Base-by-base conservation (phyloP, 2,888 invertebrate genomes). In the Hyposoter didymator region DNA sequence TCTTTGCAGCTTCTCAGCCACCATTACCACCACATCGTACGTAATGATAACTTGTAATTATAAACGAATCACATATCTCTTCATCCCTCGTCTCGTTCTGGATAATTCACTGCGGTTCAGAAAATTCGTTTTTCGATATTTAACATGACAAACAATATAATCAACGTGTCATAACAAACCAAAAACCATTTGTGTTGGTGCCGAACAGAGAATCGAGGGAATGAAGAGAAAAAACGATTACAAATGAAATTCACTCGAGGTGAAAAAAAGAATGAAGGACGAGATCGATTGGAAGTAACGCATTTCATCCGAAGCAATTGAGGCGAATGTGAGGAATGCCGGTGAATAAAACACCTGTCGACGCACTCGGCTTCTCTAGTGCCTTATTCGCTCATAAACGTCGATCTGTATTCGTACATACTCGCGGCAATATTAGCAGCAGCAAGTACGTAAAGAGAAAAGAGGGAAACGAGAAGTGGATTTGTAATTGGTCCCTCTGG, bases 41-140 rank as follows among this genome's bases (percentile, higher is more conserved):
- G 88, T 90, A 91, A 90, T 90, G 92, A 92, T 91, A 92, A 90
- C 90, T 92, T 91, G 90, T 92, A 90, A 92, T 92, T 92, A 92
- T 91, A 92, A 92, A 91, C 92, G 90, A 91, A 92, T 92, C 91
- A 91, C 88, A 35, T 59, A 62, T 76, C 4, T 55, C 28, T 12
- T 28, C 14, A 1, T 59, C 28, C 28, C 12, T 12, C n/a, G 28
- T 59, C 59, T 12, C 22, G 3, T 22, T 55, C 12, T 5, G 14
- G 5, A 2, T 6, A 59, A 14, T 28, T 28, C 28, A 28, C 14
- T 28, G 55, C 12, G 3, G 28, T 12, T 19, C 55, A 55, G 12
- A 28, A 59, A 59, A 28, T 59, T 59, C 5, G 28, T 0, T 28
- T 28, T 5, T 28, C 4, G 28, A 59, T 28, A 5, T 59, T 14